A percentile compares a stretch with the other conserved stretches of the same genome.
These are phyloP conservation scores for Stigmatopora nigra DNA, from an alignment of 2,113 vertebrate genomes.

Conservation along the genomic window DNA sequence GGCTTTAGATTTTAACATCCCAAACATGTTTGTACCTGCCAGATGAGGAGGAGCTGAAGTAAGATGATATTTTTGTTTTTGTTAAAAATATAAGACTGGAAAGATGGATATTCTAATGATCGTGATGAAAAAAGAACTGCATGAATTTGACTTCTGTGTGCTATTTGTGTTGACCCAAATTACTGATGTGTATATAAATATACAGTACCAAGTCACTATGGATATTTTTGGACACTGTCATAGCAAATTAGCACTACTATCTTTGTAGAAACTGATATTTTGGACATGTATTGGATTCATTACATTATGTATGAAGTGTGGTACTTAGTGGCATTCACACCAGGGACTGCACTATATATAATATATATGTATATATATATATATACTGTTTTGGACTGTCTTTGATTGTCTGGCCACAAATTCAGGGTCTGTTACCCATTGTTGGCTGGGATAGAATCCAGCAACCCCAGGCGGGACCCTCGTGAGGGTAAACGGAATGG, in stretches of 20 bases:
- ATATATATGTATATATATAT: too few relatives aligned
- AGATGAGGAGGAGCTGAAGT: constrained; percentile 56
- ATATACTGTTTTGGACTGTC: too few relatives aligned
- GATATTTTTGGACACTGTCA: neutral
- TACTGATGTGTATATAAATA: constrained; percentile 4
- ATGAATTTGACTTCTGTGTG: constrained; percentile 1
- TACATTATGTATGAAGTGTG: neutral
- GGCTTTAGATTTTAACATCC: constrained; percentile 30
- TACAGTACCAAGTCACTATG: neutral
- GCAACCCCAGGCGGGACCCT: too few relatives aligned
- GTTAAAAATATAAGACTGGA: constrained; percentile 42
- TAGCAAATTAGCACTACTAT: neutral
- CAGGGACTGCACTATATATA: too few relatives aligned
- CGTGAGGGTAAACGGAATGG: too few relatives aligned
- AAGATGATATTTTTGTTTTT: constrained; percentile 38
- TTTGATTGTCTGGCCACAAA: too few relatives aligned
- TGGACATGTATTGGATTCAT: neutral
- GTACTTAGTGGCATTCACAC: too few relatives aligned
- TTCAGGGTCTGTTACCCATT: too few relatives aligned
- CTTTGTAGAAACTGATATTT: neutral
- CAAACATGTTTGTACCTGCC: constrained; percentile 55
- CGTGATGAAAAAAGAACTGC: neutral
- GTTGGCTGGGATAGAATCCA: too few relatives aligned
- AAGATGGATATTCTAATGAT: constrained; percentile 41
- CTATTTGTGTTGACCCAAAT: constrained; percentile 13